Evolutionary conservation across 2,113 vertebrate genomes (phyloP), one percentile per base, ranked within the genome.

Genomic region (Cyphomyrus plagiostoma): DNA sequence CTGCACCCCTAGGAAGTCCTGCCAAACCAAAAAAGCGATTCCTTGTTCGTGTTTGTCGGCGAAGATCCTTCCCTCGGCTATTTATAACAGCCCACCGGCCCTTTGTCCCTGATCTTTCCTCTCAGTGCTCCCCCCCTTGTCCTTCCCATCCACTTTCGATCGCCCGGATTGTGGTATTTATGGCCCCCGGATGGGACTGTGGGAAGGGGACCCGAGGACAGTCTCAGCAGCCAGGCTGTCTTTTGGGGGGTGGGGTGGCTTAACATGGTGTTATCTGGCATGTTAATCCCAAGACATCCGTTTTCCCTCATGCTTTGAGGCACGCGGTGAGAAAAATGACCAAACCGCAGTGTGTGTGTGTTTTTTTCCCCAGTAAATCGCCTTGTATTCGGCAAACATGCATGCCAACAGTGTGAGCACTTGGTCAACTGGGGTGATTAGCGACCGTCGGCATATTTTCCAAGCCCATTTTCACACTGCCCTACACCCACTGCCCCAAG

Each of bases 11-110:
- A 30, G 56, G 35, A 35, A n/a, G 52, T 50, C 49, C 52, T 35
- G 30, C 52, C 30, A 88, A 45, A 23, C 56, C 39, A 88, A 66
- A 56, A 88, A 62, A 45, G 87, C 7, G 56, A 66, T 26, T 62
- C 86, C 56, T 23, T 39, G 53, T 88, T 17, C 1, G 1, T 88
- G 56, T 66, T 88, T 88, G 87, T 88, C 87, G 66, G 35, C 21
- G 39, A 62, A 53, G 30, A 46, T 88, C 87, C 87, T 88, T 88
- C 87, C 87, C 39, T 56, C 26, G 7, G 53, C 21, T 88, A 88
- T 62, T 39, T 88, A 62, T 62, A 62, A n/a, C 52, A 19, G 19
- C 6, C 8, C 8, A 13, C 21, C 13, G 66, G 56, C 56, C 87
- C 56, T 66, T 88, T 88, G 87, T 88, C 53, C 56, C 19, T 21